phyloP scores from a whole-genome alignment of 2,113 vertebrate genomes.

The Halichoeres trimaculatus region DNA sequence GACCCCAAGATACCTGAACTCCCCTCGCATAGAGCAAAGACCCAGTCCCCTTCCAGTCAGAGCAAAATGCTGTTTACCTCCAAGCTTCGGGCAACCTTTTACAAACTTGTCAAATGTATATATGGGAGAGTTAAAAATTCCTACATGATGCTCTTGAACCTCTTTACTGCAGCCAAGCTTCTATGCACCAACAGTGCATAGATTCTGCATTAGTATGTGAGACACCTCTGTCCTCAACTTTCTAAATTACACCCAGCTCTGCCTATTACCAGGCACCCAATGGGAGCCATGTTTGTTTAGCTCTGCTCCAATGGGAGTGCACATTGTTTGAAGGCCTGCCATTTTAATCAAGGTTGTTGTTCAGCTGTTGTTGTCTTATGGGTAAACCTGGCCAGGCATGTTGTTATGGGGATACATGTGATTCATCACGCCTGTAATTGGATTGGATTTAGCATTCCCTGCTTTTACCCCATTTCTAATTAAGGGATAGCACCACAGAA shows the following conservation, averaged over 20 bases:
- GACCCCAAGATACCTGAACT: too few relatives aligned
- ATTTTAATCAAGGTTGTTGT: slow-evolving; percentile 80
- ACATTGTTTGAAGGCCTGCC: slow-evolving; percentile 81
- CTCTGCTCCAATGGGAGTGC: slow-evolving; percentile 70
- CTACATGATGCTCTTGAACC: slow-evolving; percentile 2
- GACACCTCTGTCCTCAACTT: slow-evolving; percentile 52
- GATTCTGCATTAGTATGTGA: slow-evolving; percentile 60
- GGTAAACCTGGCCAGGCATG: slow-evolving; percentile 64
- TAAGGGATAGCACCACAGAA: slow-evolving; percentile 56
- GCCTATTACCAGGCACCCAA: slow-evolving; percentile 60
- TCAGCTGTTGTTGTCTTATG: slow-evolving; percentile 73
- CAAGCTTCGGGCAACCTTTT: too few relatives aligned
- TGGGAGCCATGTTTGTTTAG: slow-evolving; percentile 74
- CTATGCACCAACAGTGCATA: background rate
- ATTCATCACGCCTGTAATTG: slow-evolving; percentile 82
- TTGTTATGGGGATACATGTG: slow-evolving; percentile 75
- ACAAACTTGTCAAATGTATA: too few relatives aligned
- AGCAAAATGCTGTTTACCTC: too few relatives aligned
- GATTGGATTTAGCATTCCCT: slow-evolving; percentile 77
- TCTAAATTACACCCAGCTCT: slow-evolving; percentile 62
- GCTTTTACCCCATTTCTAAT: slow-evolving; percentile 74
- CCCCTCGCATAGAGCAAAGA: too few relatives aligned
- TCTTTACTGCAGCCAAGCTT: background rate
- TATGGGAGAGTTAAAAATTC: too few relatives aligned
- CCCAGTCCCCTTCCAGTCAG: too few relatives aligned